phyloP scores from a whole-genome alignment of 53 echinoderm and acorn worm genomes.

The Mesocentrotus franciscanus region DNA sequence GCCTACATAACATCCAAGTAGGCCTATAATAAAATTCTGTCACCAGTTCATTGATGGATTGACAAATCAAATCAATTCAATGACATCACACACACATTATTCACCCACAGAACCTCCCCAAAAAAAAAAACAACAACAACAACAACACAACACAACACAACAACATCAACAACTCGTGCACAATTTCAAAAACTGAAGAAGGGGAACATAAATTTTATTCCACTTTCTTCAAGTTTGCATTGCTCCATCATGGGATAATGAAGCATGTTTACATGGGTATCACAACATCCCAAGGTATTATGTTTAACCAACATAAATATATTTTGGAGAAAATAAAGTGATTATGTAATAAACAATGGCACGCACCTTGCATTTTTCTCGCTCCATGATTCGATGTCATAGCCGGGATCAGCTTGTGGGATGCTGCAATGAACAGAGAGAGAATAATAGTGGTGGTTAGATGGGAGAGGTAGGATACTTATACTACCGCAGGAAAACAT shows the following conservation, averaged over 20 bases:
- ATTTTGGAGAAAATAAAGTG: not conserved
- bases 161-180: not conserved
- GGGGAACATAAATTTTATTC: not conserved
- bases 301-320: not conserved
- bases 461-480: not conserved
- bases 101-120: not conserved
- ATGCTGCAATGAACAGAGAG: slow-evolving; percentile 10
- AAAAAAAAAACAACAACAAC: no score
- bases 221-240: not conserved
- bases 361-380: slow-evolving; percentile 83
- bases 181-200: not conserved
- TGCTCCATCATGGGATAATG: not conserved
- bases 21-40: not conserved
- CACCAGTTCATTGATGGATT: not conserved
- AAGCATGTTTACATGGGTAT: not conserved
- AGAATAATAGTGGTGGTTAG: not conserved
- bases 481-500: not conserved
- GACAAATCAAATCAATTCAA: not conserved
- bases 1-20: not conserved
- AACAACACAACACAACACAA: no score
- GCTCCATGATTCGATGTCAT: slow-evolving; percentile 81
- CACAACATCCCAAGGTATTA: not conserved
- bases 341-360: not conserved
- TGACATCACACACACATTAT: not conserved
- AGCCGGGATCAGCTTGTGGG: slow-evolving; percentile 63